Evolutionary conservation across 2,113 vertebrate species (phyloP).

Genomic region (Neodontobutis hainanensis): DNA sequence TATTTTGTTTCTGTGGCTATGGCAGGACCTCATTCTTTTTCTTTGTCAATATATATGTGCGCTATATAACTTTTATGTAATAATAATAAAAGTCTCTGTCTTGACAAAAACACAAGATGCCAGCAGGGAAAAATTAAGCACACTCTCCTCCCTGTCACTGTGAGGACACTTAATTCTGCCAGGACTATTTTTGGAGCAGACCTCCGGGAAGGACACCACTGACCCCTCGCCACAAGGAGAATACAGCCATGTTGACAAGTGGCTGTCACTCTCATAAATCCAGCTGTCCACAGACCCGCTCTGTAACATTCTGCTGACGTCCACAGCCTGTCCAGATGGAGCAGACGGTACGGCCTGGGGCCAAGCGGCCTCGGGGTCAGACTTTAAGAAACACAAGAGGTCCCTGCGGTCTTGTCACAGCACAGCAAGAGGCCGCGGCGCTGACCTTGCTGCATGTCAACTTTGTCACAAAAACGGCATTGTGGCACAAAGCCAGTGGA

Average conservation of each 20-base stretch:
- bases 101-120: background rate
- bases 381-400: conserved; percentile 7
- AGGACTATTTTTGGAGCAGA: conserved; percentile 41
- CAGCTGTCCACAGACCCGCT: background rate
- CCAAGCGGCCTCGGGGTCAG: background rate
- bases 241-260: conserved; percentile 5
- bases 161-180: conserved; percentile 33
- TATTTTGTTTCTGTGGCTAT: too few species aligned
- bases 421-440: background rate
- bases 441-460: conserved; percentile 20
- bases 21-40: too few species aligned
- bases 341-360: background rate
- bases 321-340: conserved; percentile 10
- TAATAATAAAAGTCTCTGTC: too few species aligned
- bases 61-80: too few species aligned
- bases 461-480: background rate
- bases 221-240: background rate
- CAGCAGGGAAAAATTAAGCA: conserved; percentile 1
- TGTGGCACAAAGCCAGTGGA: background rate
- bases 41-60: too few species aligned
- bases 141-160: conserved; percentile 44
- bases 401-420: conserved; percentile 2
- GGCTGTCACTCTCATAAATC: conserved; percentile 6
- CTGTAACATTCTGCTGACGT: conserved; percentile 18
- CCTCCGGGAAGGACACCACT: background rate